Base-by-base conservation (phyloP, 2,797 vertebrate genomes). In the Crenichthys baileyi region DNA sequence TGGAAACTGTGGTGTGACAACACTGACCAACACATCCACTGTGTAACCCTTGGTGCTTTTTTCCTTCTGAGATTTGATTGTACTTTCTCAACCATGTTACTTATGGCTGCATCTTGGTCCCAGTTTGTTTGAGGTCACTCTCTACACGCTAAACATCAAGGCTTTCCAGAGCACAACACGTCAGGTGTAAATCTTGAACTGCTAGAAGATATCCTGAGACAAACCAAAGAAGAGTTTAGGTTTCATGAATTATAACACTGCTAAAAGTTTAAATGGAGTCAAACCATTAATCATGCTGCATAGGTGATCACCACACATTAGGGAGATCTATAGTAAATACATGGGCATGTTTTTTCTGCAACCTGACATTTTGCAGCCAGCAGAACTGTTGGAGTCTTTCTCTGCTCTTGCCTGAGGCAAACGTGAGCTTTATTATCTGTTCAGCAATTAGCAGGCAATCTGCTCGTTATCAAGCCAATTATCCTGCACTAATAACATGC, bases 381-480 rank as follows among this genome's bases (percentile, higher is more conserved):
- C 15, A 60, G 79, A 86, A 89, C 88, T 85, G 81, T 71, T 53
- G 20, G 50, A 24, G 71, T 65, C 73, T 79, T 83, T 85, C 56
- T 76, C 79, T 83, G 77, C 80, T 87, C 79, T 87, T 13, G 75
- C 90, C 90, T 2, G 36, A 84, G 83, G 89, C 86, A 85, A 81
- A 89, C 85, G 83, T 81, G 61, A 86, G 79, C 50, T 80, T 63
- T 90, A 88, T 92, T 91, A 92, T 94, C 93, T 91, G 87, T 80
- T 88, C 85, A 76, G 88, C 86, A 93, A 93, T 94, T 94, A 94
- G 89, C 86, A 88, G 76, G 82, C 87, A 91, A 93, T 94, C 92
- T 93, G 91, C 91, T 93, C 87, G 91, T 93, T 93, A 93, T 93
- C 89, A 89, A 89, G 88, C 84, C 91, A 91, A 94, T 94, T 93